phyloP scores from a whole-genome alignment of 2,888 invertebrate species.

The Helicoverpa assulta region DNA sequence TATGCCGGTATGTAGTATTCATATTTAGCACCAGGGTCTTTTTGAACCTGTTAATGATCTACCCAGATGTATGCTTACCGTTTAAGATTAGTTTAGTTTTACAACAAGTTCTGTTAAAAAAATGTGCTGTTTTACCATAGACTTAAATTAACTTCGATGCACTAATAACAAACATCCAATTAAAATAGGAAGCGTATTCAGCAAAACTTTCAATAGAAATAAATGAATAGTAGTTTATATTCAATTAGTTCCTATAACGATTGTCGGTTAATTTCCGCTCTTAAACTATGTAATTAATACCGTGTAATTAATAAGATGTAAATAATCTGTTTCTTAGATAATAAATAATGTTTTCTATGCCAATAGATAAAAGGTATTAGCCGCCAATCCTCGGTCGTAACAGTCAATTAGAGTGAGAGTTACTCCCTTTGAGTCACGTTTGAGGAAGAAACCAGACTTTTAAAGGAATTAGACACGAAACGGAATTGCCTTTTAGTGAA shows the following conservation, averaged over 20 bases:
- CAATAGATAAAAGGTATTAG: conserved; percentile 12
- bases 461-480: conserved; percentile 6
- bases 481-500: neutral
- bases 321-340: neutral
- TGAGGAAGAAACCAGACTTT: neutral
- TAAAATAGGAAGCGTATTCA: conserved; percentile 27
- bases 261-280: conserved; percentile 30
- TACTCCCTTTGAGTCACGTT: conserved; percentile 36
- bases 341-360: conserved; percentile 1
- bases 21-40: conserved; percentile 10
- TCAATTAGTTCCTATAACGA: conserved; percentile 22
- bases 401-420: conserved; percentile 46
- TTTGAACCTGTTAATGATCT: conserved; percentile 4
- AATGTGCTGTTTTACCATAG: neutral
- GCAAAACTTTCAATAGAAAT: conserved; percentile 6
- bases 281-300: too few relatives aligned
- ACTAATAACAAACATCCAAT: conserved; percentile 1
- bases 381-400: conserved; percentile 10
- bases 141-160: neutral
- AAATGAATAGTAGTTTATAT: conserved; percentile 11
- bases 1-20: neutral
- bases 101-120: too few relatives aligned
- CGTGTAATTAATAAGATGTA: too few relatives aligned
- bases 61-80: neutral
- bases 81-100: too few relatives aligned